These are phyloP conservation scores for Macrochelys suwanniensis DNA, from an alignment of 2,797 vertebrate species.

Conservation along the genomic window DNA sequence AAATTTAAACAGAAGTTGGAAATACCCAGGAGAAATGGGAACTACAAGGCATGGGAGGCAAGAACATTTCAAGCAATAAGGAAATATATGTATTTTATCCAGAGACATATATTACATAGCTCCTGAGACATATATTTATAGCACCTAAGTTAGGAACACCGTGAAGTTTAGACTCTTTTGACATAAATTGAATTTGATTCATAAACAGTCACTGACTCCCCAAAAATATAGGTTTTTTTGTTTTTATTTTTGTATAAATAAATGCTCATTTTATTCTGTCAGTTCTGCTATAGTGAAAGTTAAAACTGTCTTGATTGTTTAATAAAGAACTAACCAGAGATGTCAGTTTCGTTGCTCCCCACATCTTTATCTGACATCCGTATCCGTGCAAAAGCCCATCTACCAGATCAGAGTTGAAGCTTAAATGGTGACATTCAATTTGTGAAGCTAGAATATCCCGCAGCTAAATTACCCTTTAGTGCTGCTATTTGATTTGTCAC, in stretches of 20 bases:
- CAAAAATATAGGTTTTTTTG: neutral
- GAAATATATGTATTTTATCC: neutral
- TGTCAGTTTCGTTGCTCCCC: neutral
- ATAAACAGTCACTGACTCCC: neutral
- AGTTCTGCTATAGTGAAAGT: conserved; percentile 4
- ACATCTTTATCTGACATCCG: neutral
- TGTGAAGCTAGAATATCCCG: neutral
- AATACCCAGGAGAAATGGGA: neutral
- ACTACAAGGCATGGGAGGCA: neutral
- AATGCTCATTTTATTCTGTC: neutral
- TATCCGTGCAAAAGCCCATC: neutral
- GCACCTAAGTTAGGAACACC: neutral
- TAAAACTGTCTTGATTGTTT: conserved; percentile 33
- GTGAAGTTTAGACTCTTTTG: neutral
- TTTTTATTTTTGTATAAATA: conserved; percentile 14
- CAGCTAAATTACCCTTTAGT: neutral
- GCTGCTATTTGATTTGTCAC: neutral
- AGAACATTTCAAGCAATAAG: neutral
- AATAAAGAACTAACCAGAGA: neutral
- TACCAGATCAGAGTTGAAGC: neutral
- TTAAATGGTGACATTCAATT: conserved; percentile 16
- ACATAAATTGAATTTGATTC: conserved; percentile 22
- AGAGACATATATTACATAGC: neutral
- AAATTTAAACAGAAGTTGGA: neutral
- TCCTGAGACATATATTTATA: neutral